Evolutionary conservation across 1,140 invertebrate species (phyloP).

Genomic region (Neuroterus valhalla): DNA sequence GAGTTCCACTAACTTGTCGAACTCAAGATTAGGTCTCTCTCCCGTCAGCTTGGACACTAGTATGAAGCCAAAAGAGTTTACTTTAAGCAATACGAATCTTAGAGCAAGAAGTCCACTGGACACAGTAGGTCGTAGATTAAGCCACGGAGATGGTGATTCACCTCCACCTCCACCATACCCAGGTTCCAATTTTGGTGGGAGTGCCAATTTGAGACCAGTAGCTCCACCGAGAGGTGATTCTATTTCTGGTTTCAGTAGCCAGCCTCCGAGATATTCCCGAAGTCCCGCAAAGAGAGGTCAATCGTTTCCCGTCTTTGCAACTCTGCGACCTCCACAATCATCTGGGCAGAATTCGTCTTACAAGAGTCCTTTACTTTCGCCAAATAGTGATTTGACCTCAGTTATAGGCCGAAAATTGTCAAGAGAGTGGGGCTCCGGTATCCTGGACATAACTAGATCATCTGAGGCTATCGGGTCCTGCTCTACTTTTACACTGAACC

Average conservation of each 20-base stretch:
- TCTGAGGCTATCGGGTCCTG: constrained; percentile 65
- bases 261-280: constrained; percentile 64
- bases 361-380: constrained; percentile 68
- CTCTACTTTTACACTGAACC: constrained; percentile 58
- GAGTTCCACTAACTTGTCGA: constrained; percentile 69
- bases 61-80: constrained; percentile 71
- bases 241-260: constrained; percentile 47
- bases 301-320: constrained; percentile 72
- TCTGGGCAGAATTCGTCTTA: constrained; percentile 56
- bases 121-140: constrained; percentile 69
- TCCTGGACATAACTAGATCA: constrained; percentile 66
- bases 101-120: constrained; percentile 70
- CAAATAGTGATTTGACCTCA: constrained; percentile 69
- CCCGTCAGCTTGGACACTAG: constrained; percentile 64
- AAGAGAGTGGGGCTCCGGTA: constrained; percentile 70
- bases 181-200: constrained; percentile 64
- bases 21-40: constrained; percentile 65
- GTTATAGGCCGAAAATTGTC: constrained; percentile 69
- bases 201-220: constrained; percentile 62
- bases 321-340: constrained; percentile 61
- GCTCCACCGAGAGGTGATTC: constrained; percentile 65
- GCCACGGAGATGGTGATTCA: constrained; percentile 70
- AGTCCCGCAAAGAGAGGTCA: constrained; percentile 72
- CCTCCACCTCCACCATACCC: constrained; percentile 68
- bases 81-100: constrained; percentile 70